Percentiles rank a stretch among this genome's conserved stretches.
These are phyloP conservation scores for Probaryconus sp. DNA, from an alignment of 1,140 invertebrate species.

Conservation along the genomic window DNA sequence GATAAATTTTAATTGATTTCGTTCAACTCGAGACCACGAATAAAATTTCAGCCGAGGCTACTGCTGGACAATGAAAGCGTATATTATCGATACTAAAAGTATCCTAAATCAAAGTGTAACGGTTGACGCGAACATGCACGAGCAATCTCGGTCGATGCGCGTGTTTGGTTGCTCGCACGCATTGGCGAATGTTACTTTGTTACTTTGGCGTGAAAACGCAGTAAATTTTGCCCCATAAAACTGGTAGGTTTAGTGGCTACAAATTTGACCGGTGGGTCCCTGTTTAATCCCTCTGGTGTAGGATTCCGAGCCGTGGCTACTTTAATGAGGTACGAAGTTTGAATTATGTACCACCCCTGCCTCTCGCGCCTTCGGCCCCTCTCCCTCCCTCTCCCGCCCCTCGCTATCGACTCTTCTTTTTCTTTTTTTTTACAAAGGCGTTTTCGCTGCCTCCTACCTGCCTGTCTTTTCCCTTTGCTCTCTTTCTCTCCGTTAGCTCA, in stretches of 20 bases:
- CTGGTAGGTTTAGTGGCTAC: constrained; percentile 73
- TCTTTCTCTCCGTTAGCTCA: constrained; percentile 16
- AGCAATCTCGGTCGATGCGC: constrained; percentile 7
- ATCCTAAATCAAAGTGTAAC: constrained; percentile 65
- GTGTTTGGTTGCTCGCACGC: constrained; percentile 24
- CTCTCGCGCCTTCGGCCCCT: constrained; percentile 9
- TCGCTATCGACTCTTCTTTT: constrained; percentile 13
- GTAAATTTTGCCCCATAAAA: constrained; percentile 75
- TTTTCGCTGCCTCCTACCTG: background rate
- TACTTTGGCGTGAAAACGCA: constrained; percentile 72
- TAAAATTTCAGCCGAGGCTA: constrained; percentile 11
- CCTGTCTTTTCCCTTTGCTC: constrained; percentile 3
- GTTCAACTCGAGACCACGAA: too few relatives aligned
- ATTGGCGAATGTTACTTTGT: constrained; percentile 65
- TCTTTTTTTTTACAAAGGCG: constrained; percentile 11
- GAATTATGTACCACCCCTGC: constrained; percentile 68
- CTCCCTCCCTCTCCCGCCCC: too few relatives aligned
- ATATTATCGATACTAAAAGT: constrained; percentile 69
- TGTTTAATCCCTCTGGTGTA: constrained; percentile 53
- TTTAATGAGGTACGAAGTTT: constrained; percentile 75
- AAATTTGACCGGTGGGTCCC: constrained; percentile 70
- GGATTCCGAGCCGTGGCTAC: constrained; percentile 49
- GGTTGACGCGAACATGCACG: constrained; percentile 26
- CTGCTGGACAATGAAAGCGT: constrained; percentile 47
- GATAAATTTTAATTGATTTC: too few relatives aligned